Conservation (phyloP, 2,113 vertebrate species). For the Myocastor coypus region DNA sequence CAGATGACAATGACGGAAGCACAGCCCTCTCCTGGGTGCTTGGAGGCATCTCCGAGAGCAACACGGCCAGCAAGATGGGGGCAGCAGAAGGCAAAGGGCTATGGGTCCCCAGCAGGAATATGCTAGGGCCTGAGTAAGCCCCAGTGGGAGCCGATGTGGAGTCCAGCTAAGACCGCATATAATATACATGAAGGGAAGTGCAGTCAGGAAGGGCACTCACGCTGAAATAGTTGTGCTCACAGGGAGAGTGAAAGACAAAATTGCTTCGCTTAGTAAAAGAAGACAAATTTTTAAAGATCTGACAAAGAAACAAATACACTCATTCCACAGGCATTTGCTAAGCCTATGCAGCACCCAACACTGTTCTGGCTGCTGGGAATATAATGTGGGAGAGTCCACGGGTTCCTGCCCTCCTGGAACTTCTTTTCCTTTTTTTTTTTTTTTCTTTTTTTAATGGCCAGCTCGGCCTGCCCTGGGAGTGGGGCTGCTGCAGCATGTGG, state of each 20-base stretch:
- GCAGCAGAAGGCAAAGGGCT: background rate
- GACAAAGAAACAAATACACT: background rate
- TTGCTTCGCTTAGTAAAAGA: background rate
- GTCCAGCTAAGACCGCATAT: background rate
- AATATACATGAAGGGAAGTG: background rate
- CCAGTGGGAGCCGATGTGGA: background rate
- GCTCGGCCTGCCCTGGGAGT: too few relatives aligned
- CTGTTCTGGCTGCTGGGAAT: background rate
- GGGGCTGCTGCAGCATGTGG: too few relatives aligned
- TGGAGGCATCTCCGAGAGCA: background rate
- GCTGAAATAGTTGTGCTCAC: background rate
- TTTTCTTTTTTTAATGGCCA: too few relatives aligned
- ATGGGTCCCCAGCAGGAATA: rapidly evolving
- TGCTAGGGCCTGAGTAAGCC: background rate
- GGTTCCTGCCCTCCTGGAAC: background rate
- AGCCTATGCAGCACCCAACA: background rate
- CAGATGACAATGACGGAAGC: background rate
- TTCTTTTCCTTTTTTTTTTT: too few relatives aligned
- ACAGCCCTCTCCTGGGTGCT: background rate
- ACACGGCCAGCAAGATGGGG: background rate
- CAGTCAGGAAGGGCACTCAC: background rate
- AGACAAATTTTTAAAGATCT: background rate
- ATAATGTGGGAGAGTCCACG: background rate
- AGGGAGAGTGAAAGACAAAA: background rate
- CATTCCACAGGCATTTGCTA: background rate